Conservation (phyloP, 2,888 invertebrate genomes). For the Leptothorax acervorum region DNA sequence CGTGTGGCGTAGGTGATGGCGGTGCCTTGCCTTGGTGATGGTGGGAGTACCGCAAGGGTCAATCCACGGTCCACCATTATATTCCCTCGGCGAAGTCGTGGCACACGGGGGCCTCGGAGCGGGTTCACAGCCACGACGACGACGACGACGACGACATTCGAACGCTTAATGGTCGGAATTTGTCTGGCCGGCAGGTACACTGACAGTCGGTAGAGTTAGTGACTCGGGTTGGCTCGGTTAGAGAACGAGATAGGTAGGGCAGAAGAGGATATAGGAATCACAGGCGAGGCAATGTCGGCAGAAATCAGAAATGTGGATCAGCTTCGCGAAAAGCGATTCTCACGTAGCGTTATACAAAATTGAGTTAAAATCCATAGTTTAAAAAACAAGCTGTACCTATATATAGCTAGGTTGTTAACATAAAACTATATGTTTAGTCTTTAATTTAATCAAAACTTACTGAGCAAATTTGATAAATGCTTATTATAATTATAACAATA, state of each 20-base stretch:
- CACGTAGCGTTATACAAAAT: neutral
- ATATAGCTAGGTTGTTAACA: neutral
- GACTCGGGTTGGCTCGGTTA: constrained; percentile 55
- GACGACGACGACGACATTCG: constrained; percentile 72
- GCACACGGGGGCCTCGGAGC: constrained; percentile 67
- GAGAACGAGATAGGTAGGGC: constrained; percentile 15
- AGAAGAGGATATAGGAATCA: neutral
- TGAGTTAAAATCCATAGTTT: neutral
- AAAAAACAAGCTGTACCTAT: neutral
- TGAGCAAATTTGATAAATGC: neutral
- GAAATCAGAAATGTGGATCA: constrained; percentile 47
- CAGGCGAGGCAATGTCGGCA: neutral
- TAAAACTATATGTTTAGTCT: neutral
- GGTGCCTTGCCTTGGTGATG: constrained; percentile 66
- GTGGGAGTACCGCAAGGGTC: constrained; percentile 85
- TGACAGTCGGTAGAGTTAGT: constrained; percentile 67
- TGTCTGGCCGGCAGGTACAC: constrained; percentile 80
- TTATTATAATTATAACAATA: neutral
- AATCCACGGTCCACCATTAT: constrained; percentile 83
- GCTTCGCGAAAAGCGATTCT: constrained; percentile 24
- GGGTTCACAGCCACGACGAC: constrained; percentile 68
- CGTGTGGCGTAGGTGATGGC: constrained; percentile 71
- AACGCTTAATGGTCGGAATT: constrained; percentile 80
- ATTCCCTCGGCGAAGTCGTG: constrained; percentile 73
- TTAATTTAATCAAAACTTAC: constrained; percentile 43